Evolutionary conservation across 1,140 invertebrate species (phyloP), one percentile per base, ranked within the genome.

Genomic region (Stegodyphus dumicola): DNA sequence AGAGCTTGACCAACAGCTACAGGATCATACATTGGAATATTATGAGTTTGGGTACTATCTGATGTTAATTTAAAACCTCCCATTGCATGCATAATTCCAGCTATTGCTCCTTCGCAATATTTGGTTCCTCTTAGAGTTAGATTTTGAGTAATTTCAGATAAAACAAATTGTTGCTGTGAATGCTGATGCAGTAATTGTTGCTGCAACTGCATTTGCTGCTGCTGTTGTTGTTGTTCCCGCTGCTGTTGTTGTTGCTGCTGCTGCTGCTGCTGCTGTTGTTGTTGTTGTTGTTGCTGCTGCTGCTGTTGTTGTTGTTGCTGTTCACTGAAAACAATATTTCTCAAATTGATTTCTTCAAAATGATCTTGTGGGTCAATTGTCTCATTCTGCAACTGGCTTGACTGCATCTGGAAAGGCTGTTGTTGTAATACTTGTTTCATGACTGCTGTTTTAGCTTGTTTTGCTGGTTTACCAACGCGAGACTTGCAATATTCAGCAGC

Each of bases 181-280:
- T 89, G 89, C 64, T 88, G 87, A 33, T 88, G 85, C 48, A 89
- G 88, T 49, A 88, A 86, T 60, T 89, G 89, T 70, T 89, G 89
- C 81, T 87, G 87, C 52, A 87, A 33, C 67, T 86, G 77, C 48
- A 86, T 79, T 75, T 84, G 86, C n/a, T 87, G 84, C 17, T 84
- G 91, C 79, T 88, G 77, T 11, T 87, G 88, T 17, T 88, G 91
- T 80, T 88, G 87, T 48, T 88, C 81, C 52, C 89, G 88, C 60
- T 87, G 85, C 65, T 89, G 89, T 70, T 89, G 89, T 80, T 87
- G 87, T 54, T 84, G 18, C 60, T 86, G 77, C 17, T 80, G 70
- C 70, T 84, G 86, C n/a, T 87, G 84, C 67, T 89, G 88, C 51
- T 90, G 89, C 67, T 90, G 89, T 17, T 56, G 11, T 54, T 89